Evolutionary conservation across 2,797 vertebrate species (phyloP), one percentile per base, ranked within the genome.

Genomic region (Thripadectes ignobilis): DNA sequence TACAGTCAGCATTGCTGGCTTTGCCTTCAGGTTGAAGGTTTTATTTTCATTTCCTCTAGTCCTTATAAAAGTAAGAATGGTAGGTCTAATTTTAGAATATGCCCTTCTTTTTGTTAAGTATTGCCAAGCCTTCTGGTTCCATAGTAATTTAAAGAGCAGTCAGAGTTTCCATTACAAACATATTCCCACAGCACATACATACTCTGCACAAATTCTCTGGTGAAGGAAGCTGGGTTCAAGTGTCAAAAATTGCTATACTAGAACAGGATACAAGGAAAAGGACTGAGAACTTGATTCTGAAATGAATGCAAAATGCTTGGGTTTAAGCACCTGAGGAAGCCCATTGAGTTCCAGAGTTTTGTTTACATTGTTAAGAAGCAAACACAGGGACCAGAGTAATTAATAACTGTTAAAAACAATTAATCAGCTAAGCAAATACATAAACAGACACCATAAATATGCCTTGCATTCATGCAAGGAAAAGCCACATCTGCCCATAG

Each of bases 131-230:
- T 92, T 89, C 43, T 1, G 2, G 32, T 69, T 66, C 51, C 4
- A 5, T 36, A 83, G 69, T 78, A 3, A 71, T 92, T 91, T 94
- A 84, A 79, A 82, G 48, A 75, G 41, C 30, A 81, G 73, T 75
- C 93, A 92, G 17, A 73, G 30, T 90, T 95, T 90, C 77, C 79
- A 86, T 66, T 69, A 81, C 76, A 39, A 94, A 75, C 59, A 49
- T 32, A 29, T 32, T 76, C 10, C 80, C 41, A 39, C 12, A 26
- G 62, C 65, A 92, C 54, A 80, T 65, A 71, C 41, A 61, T 6
- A 63, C 30, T 87, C 22, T 36, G 36, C 45, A 71, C n/a, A 76
- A 67, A 79, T 54, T 34, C 22, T 65, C 49, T 93, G 65, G 12
- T 49, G 41, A 85, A 87, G 27, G 8, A 73, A 88, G 23, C 15